Conservation (phyloP, 1,140 invertebrate genomes). For the Drosophila busckii region DNA sequence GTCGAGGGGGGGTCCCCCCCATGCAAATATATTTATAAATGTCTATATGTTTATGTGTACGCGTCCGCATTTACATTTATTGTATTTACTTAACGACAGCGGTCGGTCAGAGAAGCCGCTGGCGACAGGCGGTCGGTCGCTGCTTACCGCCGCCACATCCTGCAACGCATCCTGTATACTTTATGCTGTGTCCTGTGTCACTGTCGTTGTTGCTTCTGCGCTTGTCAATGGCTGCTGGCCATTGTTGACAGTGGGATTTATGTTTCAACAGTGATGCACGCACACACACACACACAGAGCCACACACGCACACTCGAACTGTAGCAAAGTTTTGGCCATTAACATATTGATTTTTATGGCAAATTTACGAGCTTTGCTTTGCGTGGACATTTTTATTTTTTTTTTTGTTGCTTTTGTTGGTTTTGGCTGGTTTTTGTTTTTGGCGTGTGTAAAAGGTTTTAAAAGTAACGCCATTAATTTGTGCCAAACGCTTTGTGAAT, state of each 20-base stretch:
- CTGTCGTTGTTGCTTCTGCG: constrained; percentile 31
- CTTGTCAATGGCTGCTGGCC: constrained; percentile 73
- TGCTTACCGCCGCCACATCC: constrained; percentile 3
- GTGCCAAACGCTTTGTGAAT: constrained; percentile 46
- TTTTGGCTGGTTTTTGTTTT: constrained; percentile 5
- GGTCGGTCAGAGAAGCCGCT: constrained; percentile 36
- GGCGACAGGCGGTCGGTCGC: constrained; percentile 9
- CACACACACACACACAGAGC: background rate
- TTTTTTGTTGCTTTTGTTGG: background rate
- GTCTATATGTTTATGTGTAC: constrained; percentile 24
- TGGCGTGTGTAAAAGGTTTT: constrained; percentile 65
- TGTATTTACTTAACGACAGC: constrained; percentile 62
- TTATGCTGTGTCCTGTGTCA: background rate
- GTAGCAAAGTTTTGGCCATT: constrained; percentile 61
- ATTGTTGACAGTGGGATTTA: constrained; percentile 74
- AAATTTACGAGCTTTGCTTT: constrained; percentile 65
- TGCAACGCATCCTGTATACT: constrained; percentile 17
- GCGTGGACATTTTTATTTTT: constrained; percentile 28
- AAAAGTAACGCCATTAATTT: constrained; percentile 73
- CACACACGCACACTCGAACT: constrained; percentile 11
- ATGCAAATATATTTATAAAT: no score
- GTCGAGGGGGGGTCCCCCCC: no score
- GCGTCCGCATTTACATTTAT: constrained; percentile 62
- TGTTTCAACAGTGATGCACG: constrained; percentile 59
- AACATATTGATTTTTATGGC: constrained; percentile 77